Percentiles rank a stretch among this genome's conserved stretches.
Conservation (phyloP, 2,113 vertebrate genomes). For the Nibea coibor region DNA sequence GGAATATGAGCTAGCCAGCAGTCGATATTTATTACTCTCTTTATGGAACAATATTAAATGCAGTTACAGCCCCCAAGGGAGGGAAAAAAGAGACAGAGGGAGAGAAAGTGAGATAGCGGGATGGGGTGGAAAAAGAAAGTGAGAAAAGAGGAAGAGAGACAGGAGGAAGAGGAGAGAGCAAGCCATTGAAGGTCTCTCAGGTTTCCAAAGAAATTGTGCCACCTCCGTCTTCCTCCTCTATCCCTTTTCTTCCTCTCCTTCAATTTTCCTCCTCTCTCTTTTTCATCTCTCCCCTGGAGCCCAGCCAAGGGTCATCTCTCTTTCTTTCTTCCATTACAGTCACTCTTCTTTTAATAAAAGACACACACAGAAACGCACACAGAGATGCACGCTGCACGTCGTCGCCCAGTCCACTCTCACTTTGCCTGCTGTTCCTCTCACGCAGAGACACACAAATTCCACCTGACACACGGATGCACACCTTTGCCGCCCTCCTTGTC, state of each 20-base stretch:
- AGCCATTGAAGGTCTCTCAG: constrained; percentile 60
- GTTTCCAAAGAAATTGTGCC: constrained; percentile 65
- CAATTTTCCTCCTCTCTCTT: constrained; percentile 37
- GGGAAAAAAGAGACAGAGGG: constrained; percentile 36
- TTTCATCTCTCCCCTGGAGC: constrained; percentile 62
- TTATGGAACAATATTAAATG: constrained; percentile 83
- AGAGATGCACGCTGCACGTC: constrained; percentile 8
- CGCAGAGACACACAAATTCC: constrained; percentile 32
- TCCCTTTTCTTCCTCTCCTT: constrained; percentile 52
- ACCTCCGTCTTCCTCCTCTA: constrained; percentile 44
- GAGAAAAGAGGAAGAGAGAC: constrained; percentile 36
- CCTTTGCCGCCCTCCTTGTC: constrained; percentile 54
- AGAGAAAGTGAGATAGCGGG: constrained; percentile 43
- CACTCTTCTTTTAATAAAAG: constrained; percentile 62
- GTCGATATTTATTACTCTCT: constrained; percentile 83
- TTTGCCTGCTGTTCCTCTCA: constrained; percentile 42
- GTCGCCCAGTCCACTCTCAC: constrained; percentile 12
- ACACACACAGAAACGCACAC: constrained; percentile 19
- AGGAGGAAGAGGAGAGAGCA: constrained; percentile 8
- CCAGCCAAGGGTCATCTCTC: constrained; percentile 57
- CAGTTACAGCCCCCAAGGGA: constrained; percentile 76
- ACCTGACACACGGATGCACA: constrained; percentile 43
- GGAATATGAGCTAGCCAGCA: constrained; percentile 78
- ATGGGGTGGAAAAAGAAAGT: constrained; percentile 42
- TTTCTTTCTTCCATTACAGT: constrained; percentile 31